These are phyloP conservation scores for Nestor notabilis DNA, from an alignment of 2,113 vertebrate genomes.

Conservation along the genomic window DNA sequence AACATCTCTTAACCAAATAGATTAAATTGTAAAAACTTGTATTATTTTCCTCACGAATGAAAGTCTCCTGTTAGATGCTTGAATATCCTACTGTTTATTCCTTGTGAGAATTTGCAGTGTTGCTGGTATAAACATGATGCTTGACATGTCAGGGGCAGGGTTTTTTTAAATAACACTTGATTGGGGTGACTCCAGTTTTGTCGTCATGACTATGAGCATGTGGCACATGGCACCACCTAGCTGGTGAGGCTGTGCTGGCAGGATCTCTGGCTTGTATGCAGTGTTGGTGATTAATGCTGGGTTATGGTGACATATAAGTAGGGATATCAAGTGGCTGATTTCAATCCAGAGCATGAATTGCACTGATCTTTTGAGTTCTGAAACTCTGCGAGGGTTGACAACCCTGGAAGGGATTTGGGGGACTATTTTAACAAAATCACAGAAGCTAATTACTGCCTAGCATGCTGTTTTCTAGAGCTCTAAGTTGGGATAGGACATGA, in stretches of 20 bases:
- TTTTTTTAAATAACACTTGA: not conserved
- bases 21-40: not conserved
- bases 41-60: not conserved
- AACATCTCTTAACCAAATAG: not conserved
- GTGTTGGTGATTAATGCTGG: not conserved
- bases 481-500: not conserved
- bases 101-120: not conserved
- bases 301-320: not conserved
- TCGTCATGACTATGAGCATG: not conserved
- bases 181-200: not conserved
- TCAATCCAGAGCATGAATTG: not conserved
- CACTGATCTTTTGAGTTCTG: not conserved
- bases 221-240: constrained; percentile 20
- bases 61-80: not conserved
- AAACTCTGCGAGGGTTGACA: not conserved
- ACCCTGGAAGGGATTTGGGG: not conserved
- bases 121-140: not conserved
- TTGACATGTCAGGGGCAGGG: accelerated
- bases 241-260: not conserved
- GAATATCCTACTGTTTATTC: accelerated
- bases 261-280: accelerated
- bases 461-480: not conserved
- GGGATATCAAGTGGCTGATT: not conserved
- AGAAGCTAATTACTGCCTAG: not conserved
- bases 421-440: not conserved